Conservation (phyloP, 2,113 vertebrate genomes). For the Cynoglossus semilaevis region DNA sequence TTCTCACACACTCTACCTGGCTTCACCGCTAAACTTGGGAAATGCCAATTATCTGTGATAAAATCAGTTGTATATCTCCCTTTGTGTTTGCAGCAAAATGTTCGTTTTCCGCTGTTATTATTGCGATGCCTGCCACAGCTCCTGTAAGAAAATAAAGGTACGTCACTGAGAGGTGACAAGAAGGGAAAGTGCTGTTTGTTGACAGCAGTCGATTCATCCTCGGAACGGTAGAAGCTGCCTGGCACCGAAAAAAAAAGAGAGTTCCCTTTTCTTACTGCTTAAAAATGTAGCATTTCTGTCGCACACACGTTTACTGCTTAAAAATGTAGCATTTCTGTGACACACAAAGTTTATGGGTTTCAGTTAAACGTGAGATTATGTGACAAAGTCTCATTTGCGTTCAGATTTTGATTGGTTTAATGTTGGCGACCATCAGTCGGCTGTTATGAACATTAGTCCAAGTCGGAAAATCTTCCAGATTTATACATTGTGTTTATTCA, state of each 20-base stretch:
- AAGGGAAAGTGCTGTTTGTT: conserved; percentile 37
- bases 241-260: conserved; percentile 3
- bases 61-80: neutral
- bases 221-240: conserved; percentile 35
- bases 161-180: conserved; percentile 34
- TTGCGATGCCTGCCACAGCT: conserved; percentile 1
- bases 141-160: conserved; percentile 20
- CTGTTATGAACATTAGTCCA: too few species aligned
- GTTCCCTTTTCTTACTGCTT: conserved; percentile 17
- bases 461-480: too few species aligned
- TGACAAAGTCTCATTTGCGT: neutral
- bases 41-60: conserved; percentile 3
- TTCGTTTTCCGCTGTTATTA: conserved; percentile 10
- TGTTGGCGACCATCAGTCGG: too few species aligned
- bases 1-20: neutral
- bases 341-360: neutral
- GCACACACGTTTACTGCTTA: too few species aligned
- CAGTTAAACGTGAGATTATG: neutral
- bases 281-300: too few species aligned
- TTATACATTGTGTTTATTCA: too few species aligned
- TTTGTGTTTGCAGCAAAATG: conserved; percentile 11
- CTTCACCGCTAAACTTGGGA: conserved; percentile 8
- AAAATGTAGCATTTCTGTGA: too few species aligned
- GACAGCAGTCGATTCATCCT: conserved; percentile 46
- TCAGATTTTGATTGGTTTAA: neutral